Evolutionary conservation across 2,113 vertebrate genomes (phyloP), one percentile per base, ranked within the genome.

Genomic region (Pholis gunnellus): DNA sequence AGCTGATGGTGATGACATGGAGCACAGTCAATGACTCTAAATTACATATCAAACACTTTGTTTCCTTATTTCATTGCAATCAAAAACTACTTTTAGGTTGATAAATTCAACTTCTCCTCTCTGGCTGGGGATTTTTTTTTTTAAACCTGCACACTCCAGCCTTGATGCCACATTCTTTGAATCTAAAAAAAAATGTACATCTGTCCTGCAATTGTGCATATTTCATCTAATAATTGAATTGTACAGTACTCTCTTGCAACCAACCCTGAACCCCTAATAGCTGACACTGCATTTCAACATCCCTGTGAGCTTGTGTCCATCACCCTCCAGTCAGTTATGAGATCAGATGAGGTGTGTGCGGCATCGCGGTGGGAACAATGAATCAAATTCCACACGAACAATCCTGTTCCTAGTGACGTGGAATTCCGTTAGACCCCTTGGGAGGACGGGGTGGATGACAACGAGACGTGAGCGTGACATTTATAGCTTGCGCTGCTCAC

Each of bases 391-490:
- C 69, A 38, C 22, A 38, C 22, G 78, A 72, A 77, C 72, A 8
- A 79, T 80, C 57, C 40, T 68, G 85, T 79, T 78, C 63, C 84
- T 64, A 75, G 27, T 84, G 74, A 78, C 38, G 20, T 67, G 50
- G 74, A 87, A 79, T 89, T 89, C 80, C 72, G 46, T 17, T 8
- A 73, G 78, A 22, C 77, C 64, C 71, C 63, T 15, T 64, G 50
- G 71, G 83, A 88, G 78, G 70, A 84, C 17, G n/a, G 64, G 67
- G 52, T 48, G 79, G 67, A 81, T 40, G 75, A n/a, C 3, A 25
- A 25, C 2, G 36, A 40, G 36, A 42, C 64, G 25, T 25, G 15
- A 46, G 25, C 15, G 25, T 48, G 44, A 68, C 27, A 18, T 68
- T 11, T 20, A 20, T 68, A 48, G 69, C 73, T 40, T 52, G 54